phyloP scores from a whole-genome alignment of 2,113 vertebrate species.

The Varanus komodoensis region DNA sequence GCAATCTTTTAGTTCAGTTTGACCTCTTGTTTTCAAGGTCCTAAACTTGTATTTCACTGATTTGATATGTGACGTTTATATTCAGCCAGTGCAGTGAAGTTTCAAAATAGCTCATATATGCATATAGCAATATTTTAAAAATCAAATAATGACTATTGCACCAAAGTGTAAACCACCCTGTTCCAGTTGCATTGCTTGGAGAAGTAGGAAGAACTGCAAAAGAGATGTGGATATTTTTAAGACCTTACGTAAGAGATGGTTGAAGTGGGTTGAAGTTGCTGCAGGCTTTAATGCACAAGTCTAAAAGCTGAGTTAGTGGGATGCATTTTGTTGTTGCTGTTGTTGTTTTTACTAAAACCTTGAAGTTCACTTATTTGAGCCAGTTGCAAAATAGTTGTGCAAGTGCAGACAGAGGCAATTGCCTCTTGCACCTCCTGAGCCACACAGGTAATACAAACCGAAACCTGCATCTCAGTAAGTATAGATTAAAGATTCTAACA shows the following conservation, averaged over 20 bases:
- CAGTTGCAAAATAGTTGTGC: neutral
- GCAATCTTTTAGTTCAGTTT: neutral
- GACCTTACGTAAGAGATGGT: conserved; percentile 1
- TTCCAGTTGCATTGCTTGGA: neutral
- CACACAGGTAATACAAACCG: neutral
- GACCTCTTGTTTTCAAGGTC: neutral
- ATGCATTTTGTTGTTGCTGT: no score
- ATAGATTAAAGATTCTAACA: neutral
- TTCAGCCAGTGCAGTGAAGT: neutral
- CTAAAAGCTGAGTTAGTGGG: neutral
- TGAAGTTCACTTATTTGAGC: neutral
- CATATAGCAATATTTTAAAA: neutral
- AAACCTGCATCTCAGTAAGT: neutral
- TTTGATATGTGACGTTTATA: neutral
- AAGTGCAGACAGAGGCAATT: neutral
- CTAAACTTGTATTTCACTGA: neutral
- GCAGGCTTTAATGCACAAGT: neutral
- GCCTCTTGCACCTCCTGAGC: neutral
- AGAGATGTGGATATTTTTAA: neutral
- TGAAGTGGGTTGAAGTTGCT: fast-evolving
- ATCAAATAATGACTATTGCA: fast-evolving
- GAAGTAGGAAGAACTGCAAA: neutral
- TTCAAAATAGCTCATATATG: no score
- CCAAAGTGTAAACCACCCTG: neutral
- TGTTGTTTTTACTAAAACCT: neutral